Percentiles rank a stretch among this genome's conserved stretches.
phyloP scores from a whole-genome alignment of 2,888 invertebrate species.

The Sinopyrophorus schimmeli region DNA sequence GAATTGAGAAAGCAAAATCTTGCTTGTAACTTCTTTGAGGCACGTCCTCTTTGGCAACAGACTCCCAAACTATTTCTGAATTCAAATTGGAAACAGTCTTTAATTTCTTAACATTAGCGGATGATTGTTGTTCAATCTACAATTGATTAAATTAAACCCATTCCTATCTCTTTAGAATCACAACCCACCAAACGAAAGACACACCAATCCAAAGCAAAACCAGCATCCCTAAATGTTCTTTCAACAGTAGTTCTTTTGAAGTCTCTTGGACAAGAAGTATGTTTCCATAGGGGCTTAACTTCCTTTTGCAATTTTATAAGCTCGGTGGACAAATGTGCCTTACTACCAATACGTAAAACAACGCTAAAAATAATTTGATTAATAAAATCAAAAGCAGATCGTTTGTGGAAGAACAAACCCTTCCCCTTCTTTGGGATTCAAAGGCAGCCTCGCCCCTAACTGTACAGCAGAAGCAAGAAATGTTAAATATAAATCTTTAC shows the following conservation, averaged over 20 bases:
- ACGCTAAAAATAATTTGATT: constrained; percentile 59
- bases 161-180: background rate
- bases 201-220: constrained; percentile 86
- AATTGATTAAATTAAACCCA: no score
- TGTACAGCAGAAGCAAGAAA: constrained; percentile 85
- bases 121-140: constrained; percentile 51
- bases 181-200: constrained; percentile 75
- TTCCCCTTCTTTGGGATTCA: constrained; percentile 82
- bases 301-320: constrained; percentile 75
- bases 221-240: constrained; percentile 76
- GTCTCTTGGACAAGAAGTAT: constrained; percentile 76
- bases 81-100: constrained; percentile 48
- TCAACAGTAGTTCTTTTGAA: constrained; percentile 87
- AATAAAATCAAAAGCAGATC: constrained; percentile 28
- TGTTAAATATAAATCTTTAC: constrained; percentile 75
- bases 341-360: constrained; percentile 80
- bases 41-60: constrained; percentile 62
- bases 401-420: constrained; percentile 62
- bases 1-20: constrained; percentile 70
- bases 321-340: constrained; percentile 70
- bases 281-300: constrained; percentile 77
- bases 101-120: constrained; percentile 50
- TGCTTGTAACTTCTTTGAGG: constrained; percentile 71
- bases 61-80: constrained; percentile 63
- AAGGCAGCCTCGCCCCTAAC: constrained; percentile 79